Evolutionary conservation across 2,797 vertebrate species (phyloP).

Genomic region (Helostoma temminkii): DNA sequence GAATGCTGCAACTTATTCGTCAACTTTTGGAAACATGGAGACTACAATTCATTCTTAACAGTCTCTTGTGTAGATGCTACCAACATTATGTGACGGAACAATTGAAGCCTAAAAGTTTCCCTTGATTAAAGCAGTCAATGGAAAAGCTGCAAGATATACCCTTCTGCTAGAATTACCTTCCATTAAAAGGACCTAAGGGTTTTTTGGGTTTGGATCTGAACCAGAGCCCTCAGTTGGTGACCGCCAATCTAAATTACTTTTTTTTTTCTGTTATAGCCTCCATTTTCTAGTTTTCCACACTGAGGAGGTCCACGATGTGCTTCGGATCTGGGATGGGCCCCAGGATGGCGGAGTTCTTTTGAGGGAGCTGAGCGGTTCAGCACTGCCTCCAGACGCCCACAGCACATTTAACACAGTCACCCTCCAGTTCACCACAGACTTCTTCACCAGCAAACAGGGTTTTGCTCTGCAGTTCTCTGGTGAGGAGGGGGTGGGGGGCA

Average conservation of each 20-base stretch:
- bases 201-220: background rate
- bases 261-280: conserved; percentile 81
- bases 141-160: conserved; percentile 1
- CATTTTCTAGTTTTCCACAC: conserved; percentile 98
- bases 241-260: background rate
- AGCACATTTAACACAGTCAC: conserved; percentile 96
- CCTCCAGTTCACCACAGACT: conserved; percentile 98
- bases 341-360: conserved; percentile 95
- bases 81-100: conserved; percentile 1
- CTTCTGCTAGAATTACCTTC: conserved; percentile 1
- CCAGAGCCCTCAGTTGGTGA: too few species aligned
- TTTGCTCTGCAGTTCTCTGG: conserved; percentile 97
- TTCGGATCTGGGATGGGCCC: conserved; percentile 96
- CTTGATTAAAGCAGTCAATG: conserved; percentile 17
- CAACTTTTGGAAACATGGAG: background rate
- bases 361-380: conserved; percentile 91
- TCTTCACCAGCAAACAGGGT: conserved; percentile 99
- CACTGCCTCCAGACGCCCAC: conserved; percentile 90
- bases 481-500: conserved; percentile 63
- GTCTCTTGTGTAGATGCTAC: background rate
- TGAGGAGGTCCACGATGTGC: conserved; percentile 94
- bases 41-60: background rate
- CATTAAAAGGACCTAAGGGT: background rate
- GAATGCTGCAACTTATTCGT: background rate
- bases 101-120: background rate